phyloP scores from a whole-genome alignment of 1,140 invertebrate genomes.

The Drosophila pseudoananassae region DNA sequence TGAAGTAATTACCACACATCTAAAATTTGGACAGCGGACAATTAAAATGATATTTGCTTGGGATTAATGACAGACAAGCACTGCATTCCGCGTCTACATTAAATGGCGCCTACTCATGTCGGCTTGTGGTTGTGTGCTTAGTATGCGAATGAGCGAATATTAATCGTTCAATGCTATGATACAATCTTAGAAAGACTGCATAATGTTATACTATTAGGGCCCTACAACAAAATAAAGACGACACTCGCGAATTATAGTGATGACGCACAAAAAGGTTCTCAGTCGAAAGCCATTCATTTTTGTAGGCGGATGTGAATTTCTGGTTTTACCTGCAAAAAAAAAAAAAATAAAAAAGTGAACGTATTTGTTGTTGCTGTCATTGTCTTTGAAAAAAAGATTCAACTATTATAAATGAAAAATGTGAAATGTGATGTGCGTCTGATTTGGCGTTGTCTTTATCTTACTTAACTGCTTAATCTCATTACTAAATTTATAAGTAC shows the following conservation, averaged over 20 bases:
- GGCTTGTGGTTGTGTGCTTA: neutral
- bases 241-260: neutral
- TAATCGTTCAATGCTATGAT: neutral
- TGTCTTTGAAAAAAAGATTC: neutral
- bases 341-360: neutral
- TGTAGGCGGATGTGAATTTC: neutral
- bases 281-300: neutral
- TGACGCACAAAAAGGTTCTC: neutral
- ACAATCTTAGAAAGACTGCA: neutral
- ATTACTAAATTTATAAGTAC: too few relatives aligned
- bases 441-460: too few relatives aligned
- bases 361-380: neutral
- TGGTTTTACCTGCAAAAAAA: neutral
- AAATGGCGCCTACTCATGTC: neutral
- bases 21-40: neutral
- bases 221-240: neutral
- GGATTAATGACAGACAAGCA: neutral
- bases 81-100: neutral
- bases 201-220: neutral
- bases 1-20: constrained; percentile 30
- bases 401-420: neutral
- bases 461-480: too few relatives aligned
- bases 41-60: constrained; percentile 2
- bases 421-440: too few relatives aligned
- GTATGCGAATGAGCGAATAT: neutral